These are phyloP conservation scores for Dioctria linearis DNA, from an alignment of 2,888 invertebrate species.

Conservation along the genomic window DNA sequence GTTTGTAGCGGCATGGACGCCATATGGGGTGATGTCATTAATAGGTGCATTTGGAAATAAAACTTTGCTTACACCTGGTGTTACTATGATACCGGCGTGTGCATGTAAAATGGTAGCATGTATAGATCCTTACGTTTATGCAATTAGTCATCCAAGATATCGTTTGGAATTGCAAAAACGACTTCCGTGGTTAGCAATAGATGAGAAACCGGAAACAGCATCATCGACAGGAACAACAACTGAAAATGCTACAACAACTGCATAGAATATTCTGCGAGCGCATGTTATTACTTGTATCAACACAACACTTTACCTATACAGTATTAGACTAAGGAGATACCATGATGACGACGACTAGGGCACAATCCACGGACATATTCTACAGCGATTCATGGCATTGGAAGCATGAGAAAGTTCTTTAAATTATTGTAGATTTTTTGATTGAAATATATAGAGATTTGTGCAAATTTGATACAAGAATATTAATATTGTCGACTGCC, in stretches of 20 bases:
- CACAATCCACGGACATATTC: neutral
- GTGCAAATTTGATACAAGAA: neutral
- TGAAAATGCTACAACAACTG: slow-evolving; percentile 62
- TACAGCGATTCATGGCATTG: neutral
- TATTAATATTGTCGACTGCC: neutral
- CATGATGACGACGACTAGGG: neutral
- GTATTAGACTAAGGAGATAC: neutral
- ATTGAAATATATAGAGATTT: slow-evolving; percentile 10
- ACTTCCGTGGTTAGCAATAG: slow-evolving; percentile 82
- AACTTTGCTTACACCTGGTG: slow-evolving; percentile 78
- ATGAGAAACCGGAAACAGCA: slow-evolving; percentile 75
- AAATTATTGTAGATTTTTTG: slow-evolving; percentile 9
- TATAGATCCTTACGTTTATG: slow-evolving; percentile 92
- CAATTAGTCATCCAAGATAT: slow-evolving; percentile 91
- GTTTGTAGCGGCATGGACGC: slow-evolving; percentile 91
- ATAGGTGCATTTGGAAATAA: slow-evolving; percentile 88
- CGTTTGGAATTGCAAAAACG: slow-evolving; percentile 86
- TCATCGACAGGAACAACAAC: slow-evolving; percentile 71
- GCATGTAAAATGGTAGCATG: slow-evolving; percentile 92
- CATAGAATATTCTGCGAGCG: neutral
- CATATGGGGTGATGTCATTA: slow-evolving; percentile 87
- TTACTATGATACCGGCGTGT: slow-evolving; percentile 89
- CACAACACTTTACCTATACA: too few species aligned
- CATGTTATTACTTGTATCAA: neutral
- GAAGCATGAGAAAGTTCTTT: neutral